Percentiles rank a stretch among this genome's conserved stretches.
Conservation (phyloP, 92 coral and sea anemone genomes). For the Montipora capitata region DNA sequence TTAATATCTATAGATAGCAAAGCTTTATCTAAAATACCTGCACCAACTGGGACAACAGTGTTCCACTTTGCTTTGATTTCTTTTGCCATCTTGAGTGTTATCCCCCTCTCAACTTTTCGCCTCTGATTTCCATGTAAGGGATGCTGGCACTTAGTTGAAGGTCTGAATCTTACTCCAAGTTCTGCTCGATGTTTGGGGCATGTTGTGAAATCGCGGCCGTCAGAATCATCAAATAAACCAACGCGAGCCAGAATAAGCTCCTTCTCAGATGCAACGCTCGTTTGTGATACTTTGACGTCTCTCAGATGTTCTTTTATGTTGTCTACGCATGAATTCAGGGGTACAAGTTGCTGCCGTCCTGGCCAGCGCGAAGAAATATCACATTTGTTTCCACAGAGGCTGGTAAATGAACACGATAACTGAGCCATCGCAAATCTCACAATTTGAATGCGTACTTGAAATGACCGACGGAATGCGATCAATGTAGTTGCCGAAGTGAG, state of each 20-base stretch:
- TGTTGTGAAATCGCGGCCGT: conserved; percentile 27
- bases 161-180: conserved; percentile 35
- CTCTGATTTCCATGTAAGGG: conserved; percentile 46
- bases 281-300: conserved; percentile 15
- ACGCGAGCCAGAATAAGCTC: conserved; percentile 23
- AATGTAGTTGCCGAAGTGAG: too few relatives aligned
- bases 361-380: not conserved
- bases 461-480: too few relatives aligned
- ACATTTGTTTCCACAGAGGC: not conserved
- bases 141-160: conserved; percentile 42
- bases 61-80: conserved; percentile 42
- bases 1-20: too few relatives aligned
- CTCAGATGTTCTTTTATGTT: conserved; percentile 4
- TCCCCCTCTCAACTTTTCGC: conserved; percentile 26
- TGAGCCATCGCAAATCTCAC: not conserved
- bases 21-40: conserved; percentile 40
- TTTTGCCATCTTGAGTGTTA: conserved; percentile 17
- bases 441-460: too few relatives aligned
- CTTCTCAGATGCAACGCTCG: conserved; percentile 29
- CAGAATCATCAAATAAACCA: conserved; percentile 12
- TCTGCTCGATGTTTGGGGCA: conserved; percentile 45
- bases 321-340: conserved; percentile 1
- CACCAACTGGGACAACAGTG: conserved; percentile 40
- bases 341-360: not conserved
- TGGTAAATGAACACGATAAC: not conserved